Base-by-base conservation (phyloP, 2,888 invertebrate species). In the Pristionchus maxplancki region DNA sequence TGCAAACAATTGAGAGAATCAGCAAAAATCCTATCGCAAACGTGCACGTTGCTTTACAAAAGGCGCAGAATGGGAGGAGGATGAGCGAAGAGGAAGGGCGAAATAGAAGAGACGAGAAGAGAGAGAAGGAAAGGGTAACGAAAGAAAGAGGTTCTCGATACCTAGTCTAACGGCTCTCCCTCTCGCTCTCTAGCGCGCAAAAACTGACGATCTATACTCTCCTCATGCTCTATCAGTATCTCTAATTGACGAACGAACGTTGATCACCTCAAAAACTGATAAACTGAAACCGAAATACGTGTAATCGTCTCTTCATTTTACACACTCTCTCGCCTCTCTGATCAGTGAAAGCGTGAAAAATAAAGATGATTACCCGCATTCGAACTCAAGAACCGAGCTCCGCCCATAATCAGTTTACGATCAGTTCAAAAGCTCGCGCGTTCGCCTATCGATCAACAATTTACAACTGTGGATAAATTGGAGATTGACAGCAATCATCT, bases 61-160 rank as follows among this genome's bases (percentile, higher is more conserved):
- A 71, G 67, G 37, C 53, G 53, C 37, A 71, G 71, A 71, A 71
- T 71, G 71, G 24, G 24, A 24, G 37, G 71, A 71, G 37, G 71
- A 71, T 44, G 44, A 44, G 44, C 6, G 44, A 44, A 37, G 64
- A 64, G 67, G 71, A 71, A 17, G 71, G n/a, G n/a, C n/a, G n/a
- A n/a, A n/a, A n/a, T n/a, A n/a, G n/a, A n/a, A 40, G 71, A 28
- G 71, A 9, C 17, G 28, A 17, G 37, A 37, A 6, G 37, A 37
- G 40, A 71, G 37, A 71, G 71, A 20, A 37, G 34, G n/a, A n/a
- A n/a, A n/a, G 6, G 28, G 31, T 3, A 71, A 17, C 13, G 58
- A 58, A 58, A 28, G 64, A 67, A 34, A 71, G 37, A 71, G 71
- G 71, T 71, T 71, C 71, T 71, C 71, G 71, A 71, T 71, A 71